Base-by-base conservation (phyloP, 2,888 invertebrate genomes). In the Cheilosia variabilis region DNA sequence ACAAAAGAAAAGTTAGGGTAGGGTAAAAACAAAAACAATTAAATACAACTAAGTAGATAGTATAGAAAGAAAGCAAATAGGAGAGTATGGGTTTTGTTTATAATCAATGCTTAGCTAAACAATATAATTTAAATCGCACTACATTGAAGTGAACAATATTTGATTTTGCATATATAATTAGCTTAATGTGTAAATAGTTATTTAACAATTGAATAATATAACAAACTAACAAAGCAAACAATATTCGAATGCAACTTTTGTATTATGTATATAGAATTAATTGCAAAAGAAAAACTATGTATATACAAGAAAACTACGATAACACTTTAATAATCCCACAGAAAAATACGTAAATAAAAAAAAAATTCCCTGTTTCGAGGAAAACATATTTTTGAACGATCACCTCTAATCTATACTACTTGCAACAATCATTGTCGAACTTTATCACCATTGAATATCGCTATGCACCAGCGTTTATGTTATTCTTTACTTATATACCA, bases 381-480 rank as follows among this genome's bases (percentile, higher is more conserved):
- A 43, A 65, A 57, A 34, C 55, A 63, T 62, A 72, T 75, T 78
- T 80, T 71, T 52, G 43, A 75, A 80, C 65, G 53, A 58, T 80
- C 84, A 84, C 84, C 80, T 84, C 43, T 58, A 43, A 80, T 65
- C 65, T 75, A 37, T 13, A 75, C 57, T 80, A 75, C 41, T 73
- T 69, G 79, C 83, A 84, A 84, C 83, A 84, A 84, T 84, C 83
- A 84, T 60, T 69, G 83, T 84, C 57, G 75, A 73, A 79, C 47
- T 58, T 79, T 75, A 63, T 22, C 78, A 83, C 83, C 37, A 37
- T 45, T 73, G 50, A 57, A 78, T 24, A 53, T 24, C 65, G 79
- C 83, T 65, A 79, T 65, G 83, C 83, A 84, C 83, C 79, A 79
- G 79, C 79, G 69, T 84, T 83, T 31, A 83, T 55, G 53, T 73